Evolutionary conservation across 2,888 invertebrate genomes (phyloP), one percentile per base, ranked within the genome.

Genomic region (Scaptomyza parva): DNA sequence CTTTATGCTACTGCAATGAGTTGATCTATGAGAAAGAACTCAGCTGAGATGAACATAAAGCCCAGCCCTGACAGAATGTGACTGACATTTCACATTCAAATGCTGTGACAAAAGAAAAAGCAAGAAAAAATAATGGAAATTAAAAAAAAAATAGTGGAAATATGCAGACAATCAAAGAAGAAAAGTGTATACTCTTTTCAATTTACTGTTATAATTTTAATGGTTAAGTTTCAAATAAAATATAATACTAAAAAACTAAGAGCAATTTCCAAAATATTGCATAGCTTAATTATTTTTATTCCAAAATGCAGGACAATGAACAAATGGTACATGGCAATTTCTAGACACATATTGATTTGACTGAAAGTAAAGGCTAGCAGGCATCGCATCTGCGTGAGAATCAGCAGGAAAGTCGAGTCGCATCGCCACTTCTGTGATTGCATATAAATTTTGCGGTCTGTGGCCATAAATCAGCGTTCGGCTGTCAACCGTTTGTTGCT

Each of bases 81-180:
- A 89, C 84, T 89, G 89, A 89, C 89, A 84, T 89, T 86, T 89
- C 89, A 86, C 82, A 89, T 89, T 87, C 88, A 89, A 89, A 86
- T 76, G 65, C 62, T 76, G 63, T 60, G 76, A 76, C 79, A 76
- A 71, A 60, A 65, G 65, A 62, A 53, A 54, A 43, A 39, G 20
- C 43, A 24, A 39, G 12, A 26, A 20, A 14, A 45, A 33, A 58
- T 53, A 40, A 35, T 22, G 14, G 0, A 26, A 20, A 28, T 41
- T 28, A n/a, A 33, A 26, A 40, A 51, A 40, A 12, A 9, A 43
- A 14, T 1, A 8, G 1, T 39, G n/a, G 9, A 20, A 43, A n/a
- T 2, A 8, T 37, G 11, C 24, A 7, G 8, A 48, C 1, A 24
- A 14, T 9, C 14, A 4, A 14, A 40, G 45, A 9, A 12, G 60